Base-by-base conservation (phyloP, 2,113 vertebrate genomes). In the Todiramphus chloris region DNA sequence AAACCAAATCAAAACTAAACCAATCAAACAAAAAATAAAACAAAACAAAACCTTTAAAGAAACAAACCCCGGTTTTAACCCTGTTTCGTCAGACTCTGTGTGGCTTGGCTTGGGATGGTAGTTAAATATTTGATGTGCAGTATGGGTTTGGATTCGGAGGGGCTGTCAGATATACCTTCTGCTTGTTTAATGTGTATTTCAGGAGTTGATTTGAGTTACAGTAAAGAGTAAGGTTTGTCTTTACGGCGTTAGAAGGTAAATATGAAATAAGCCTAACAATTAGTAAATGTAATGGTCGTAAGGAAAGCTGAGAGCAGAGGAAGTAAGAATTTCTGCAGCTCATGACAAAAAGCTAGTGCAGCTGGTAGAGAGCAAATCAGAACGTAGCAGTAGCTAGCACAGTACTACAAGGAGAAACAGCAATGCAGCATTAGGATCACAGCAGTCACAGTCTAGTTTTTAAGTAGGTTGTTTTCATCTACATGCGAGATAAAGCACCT, bases 381-480 rank as follows among this genome's bases (percentile, higher is more conserved):
- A 94, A 93, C 85, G 92, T 95, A 95, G 96, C 97, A 94, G 91
- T 75, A 97, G 97, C 91, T 83, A 96, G 95, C 96, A 96, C 94
- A 94, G 96, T 79, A 89, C 94, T 95, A 94, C 90, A 92, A 95
- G 97, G 94, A 96, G 97, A 97, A 97, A 98, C 98, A 97, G 97
- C 97, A 98, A 96, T 98, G 98, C 99, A 98, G 98, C 93, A 98
- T 97, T 97, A 97, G 96, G 94, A 86, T 97, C 96, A 91, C 93
- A 97, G 96, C 89, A 78, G 94, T 95, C 94, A 93, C 83, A 81
- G 92, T 97, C 90, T 86, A 91, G 91, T 93, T 92, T 93, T 96
- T 94, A 98, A 98, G 96, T 98, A 97, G 98, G 97, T 98, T 98
- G 98, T 96, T 98, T 97, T 97, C 96, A 90, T 89, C 92, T 94